Evolutionary conservation across 1,140 invertebrate genomes (phyloP), one percentile per base, ranked within the genome.

Genomic region (Leptinotarsa texana): DNA sequence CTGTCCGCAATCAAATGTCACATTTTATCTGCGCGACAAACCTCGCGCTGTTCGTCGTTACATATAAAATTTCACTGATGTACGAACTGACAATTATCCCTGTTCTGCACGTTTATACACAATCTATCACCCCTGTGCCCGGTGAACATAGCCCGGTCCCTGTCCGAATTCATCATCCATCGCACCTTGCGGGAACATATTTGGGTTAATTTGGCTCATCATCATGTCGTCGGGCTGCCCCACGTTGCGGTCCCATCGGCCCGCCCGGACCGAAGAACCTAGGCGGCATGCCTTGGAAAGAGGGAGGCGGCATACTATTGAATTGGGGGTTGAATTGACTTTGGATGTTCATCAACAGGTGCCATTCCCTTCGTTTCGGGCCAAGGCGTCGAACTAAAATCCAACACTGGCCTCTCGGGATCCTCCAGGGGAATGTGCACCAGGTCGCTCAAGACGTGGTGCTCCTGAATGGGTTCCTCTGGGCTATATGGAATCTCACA

Each of bases 361-460:
- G 86, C 86, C 73, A 85, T 88, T 24, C 88, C 90, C 81, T 93
- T 94, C 0, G 94, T 93, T 82, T 95, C 93, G 2, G 94, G 94
- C 94, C 94, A 95, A 3, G 92, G 89, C 79, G 91, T 88, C 63
- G 87, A 87, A 75, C 90, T 89, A 80, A 92, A 93, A 82, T 95
- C 93, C 21, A 94, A 81, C 89, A 76, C 93, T 61, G 91, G 90
- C 82, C 92, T 93, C 2, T 93, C 93, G 0, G 92, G 92, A 88
- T 97, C 96, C 77, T 97, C 94, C 68, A 97, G 85, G 4, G 96
- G 96, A 86, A 98, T 97, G 6, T 90, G 86, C 76, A 92, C 91
- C 3, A 94, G 92, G 82, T 96, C 94, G 2, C 89, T 88, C 65
- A 91, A 89, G 77, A 92, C 90, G 79, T 93, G 91, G 11, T 89